Percentiles rank a stretch among this genome's conserved stretches.
phyloP scores from a whole-genome alignment of 2,797 vertebrate species.

The Psittacula derbiana region DNA sequence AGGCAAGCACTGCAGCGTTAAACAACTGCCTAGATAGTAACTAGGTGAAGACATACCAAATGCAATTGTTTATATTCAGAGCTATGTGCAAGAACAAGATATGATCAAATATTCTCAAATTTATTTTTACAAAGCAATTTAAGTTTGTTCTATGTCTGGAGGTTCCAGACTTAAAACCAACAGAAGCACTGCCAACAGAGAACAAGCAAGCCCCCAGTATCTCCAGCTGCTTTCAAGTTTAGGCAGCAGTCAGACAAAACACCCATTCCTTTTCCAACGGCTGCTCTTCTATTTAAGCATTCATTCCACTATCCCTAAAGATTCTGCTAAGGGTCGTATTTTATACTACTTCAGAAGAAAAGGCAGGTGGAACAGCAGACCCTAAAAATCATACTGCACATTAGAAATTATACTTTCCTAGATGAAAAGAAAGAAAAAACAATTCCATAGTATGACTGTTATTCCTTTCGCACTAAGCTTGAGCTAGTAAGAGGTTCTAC shows the following conservation, averaged over 20 bases:
- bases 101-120: not conserved
- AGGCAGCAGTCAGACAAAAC: constrained; percentile 6
- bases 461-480: not conserved
- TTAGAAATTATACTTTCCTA: not conserved
- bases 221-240: not conserved
- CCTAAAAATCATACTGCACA: not conserved
- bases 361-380: not conserved
- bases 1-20: not conserved
- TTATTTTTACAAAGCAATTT: not conserved
- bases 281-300: not conserved
- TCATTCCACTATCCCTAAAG: not conserved
- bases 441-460: not conserved
- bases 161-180: not conserved
- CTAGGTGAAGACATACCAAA: not conserved
- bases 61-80: not conserved
- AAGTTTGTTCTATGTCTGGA: not conserved
- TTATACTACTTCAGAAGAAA: not conserved
- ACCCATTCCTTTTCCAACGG: not conserved
- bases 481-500: not conserved
- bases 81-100: not conserved
- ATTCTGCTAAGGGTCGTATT: not conserved
- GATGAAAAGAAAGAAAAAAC: not conserved
- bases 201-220: not conserved
- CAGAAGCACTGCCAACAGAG: not conserved
- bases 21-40: not conserved